Evolutionary conservation across 2,113 vertebrate species (phyloP).

Genomic region (Aythya baeri): DNA sequence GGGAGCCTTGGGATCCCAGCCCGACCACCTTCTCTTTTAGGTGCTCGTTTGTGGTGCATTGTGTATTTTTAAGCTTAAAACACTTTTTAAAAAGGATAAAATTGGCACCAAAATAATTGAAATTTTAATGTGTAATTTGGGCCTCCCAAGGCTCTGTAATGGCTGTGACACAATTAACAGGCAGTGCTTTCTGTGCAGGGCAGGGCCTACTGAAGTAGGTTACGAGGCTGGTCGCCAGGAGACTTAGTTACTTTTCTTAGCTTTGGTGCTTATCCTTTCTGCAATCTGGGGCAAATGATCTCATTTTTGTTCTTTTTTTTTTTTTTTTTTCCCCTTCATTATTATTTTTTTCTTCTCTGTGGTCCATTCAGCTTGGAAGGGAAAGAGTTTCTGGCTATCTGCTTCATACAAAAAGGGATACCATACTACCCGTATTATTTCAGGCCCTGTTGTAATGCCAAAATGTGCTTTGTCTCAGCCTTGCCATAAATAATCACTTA

Average conservation of each 20-base stretch:
- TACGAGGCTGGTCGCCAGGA: neutral
- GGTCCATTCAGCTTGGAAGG: neutral
- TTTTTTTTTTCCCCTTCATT: neutral
- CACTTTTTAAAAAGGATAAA: neutral
- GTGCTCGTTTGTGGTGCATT: neutral
- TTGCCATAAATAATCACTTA: neutral
- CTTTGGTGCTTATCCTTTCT: neutral
- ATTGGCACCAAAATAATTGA: neutral
- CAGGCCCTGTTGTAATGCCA: neutral
- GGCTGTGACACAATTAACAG: conserved; percentile 18
- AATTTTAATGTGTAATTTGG: conserved; percentile 19
- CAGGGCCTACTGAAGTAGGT: conserved; percentile 30
- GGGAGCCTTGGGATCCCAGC: neutral
- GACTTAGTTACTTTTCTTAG: neutral
- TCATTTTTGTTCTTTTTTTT: conserved; percentile 6
- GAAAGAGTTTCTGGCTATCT: neutral
- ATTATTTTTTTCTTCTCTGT: fast-evolving
- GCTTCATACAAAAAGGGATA: neutral
- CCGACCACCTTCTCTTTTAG: neutral
- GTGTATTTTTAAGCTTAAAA: neutral
- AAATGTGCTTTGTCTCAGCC: neutral
- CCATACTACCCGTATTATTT: neutral
- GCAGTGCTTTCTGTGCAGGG: neutral
- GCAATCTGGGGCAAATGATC: neutral
- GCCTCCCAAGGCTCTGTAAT: neutral